Conservation (phyloP, 2,797 vertebrate species). For the Ctenosaura bakeri region DNA sequence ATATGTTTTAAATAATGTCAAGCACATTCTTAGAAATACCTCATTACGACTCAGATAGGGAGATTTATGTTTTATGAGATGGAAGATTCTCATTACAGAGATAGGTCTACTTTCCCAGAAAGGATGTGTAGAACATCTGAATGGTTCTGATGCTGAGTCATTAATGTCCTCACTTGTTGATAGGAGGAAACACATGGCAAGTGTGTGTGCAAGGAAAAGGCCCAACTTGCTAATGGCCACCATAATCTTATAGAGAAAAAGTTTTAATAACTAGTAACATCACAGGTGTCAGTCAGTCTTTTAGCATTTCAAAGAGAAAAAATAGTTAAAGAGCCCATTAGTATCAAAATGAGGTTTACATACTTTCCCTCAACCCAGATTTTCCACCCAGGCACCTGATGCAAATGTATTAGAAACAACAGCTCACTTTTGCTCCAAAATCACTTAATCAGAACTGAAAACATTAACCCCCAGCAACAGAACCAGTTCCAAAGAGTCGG, state of each 20-base stretch:
- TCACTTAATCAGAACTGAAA: constrained; percentile 67
- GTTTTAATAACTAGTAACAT: constrained; percentile 66
- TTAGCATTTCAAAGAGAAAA: constrained; percentile 58
- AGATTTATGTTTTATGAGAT: constrained; percentile 77
- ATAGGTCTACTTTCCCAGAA: constrained; percentile 66
- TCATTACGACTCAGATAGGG: constrained; percentile 68
- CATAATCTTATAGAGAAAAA: constrained; percentile 52
- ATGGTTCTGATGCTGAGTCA: constrained; percentile 78
- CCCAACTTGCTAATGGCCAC: background rate
- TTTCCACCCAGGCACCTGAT: constrained; percentile 67
- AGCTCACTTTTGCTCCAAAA: constrained; percentile 68
- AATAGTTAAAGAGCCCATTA: constrained; percentile 72
- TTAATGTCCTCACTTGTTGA: constrained; percentile 72
- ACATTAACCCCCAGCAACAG: constrained; percentile 79
- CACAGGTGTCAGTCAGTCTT: constrained; percentile 74
- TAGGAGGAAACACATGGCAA: background rate
- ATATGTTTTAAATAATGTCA: constrained; percentile 77
- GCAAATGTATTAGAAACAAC: constrained; percentile 61
- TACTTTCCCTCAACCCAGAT: constrained; percentile 69
- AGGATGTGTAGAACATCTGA: constrained; percentile 72
- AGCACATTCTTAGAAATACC: constrained; percentile 74
- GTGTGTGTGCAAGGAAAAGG: constrained; percentile 24
- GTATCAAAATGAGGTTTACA: constrained; percentile 64
- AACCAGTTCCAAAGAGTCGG: constrained; percentile 75
- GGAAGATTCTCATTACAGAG: constrained; percentile 76